Evolutionary conservation across 2,797 vertebrate genomes (phyloP).

Genomic region (Amphiprion clarkii): DNA sequence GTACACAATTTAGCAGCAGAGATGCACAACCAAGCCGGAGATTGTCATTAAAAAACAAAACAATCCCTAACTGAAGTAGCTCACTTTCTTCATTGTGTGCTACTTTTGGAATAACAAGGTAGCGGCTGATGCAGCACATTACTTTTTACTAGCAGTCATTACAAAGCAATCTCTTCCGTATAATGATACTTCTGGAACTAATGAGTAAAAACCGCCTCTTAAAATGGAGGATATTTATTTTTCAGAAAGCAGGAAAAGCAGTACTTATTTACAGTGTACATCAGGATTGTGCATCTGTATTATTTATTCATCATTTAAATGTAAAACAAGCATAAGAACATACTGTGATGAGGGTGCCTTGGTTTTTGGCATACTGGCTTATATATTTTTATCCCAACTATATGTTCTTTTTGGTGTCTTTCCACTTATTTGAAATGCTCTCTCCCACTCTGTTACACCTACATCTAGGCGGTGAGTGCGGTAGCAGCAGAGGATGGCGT

Average conservation of each 20-base stretch:
- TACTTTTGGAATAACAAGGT: not conserved
- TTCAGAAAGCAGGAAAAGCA: not conserved
- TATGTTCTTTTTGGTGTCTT: not conserved
- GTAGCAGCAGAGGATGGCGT: conserved; percentile 97
- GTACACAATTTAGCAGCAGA: conserved; percentile 69
- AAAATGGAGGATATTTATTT: not conserved
- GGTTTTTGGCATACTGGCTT: not conserved
- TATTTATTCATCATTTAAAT: not conserved
- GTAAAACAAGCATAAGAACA: not conserved
- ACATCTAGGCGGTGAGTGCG: conserved; percentile 92
- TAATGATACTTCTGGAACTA: not conserved
- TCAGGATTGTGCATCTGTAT: not conserved
- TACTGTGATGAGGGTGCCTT: not conserved
- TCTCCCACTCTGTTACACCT: conserved; percentile 12
- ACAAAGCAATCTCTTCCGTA: too few relatives aligned
- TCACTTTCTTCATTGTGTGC: not conserved
- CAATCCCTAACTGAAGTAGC: not conserved
- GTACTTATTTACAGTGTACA: too few relatives aligned
- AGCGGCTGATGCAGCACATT: not conserved
- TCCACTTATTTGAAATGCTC: conserved; percentile 9
- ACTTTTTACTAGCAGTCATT: too few relatives aligned
- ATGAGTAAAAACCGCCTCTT: not conserved
- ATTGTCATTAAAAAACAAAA: not conserved
- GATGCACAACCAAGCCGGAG: not conserved
- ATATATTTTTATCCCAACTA: not conserved